Conservation (phyloP, 2,888 invertebrate genomes). For the Tricholauxania praeusta region DNA sequence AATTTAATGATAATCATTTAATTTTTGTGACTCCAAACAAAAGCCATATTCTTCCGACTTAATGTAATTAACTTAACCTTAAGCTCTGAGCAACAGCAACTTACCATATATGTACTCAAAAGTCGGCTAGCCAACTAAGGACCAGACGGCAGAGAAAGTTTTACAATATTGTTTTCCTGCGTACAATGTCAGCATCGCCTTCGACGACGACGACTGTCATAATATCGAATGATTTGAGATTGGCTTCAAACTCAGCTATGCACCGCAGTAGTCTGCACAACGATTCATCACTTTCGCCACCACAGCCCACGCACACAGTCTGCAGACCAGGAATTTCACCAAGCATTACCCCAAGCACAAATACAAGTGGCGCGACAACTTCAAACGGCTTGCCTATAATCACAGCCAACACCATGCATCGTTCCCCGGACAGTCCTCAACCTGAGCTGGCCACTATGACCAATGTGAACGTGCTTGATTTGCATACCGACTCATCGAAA, state of each 20-base stretch:
- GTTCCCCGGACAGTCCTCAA: conserved; percentile 75
- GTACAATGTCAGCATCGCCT: conserved; percentile 61
- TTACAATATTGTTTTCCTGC: conserved; percentile 32
- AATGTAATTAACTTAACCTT: conserved; percentile 10
- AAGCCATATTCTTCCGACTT: conserved; percentile 36
- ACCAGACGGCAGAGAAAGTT: neutral
- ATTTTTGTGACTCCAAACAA: conserved; percentile 34
- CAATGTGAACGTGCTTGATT: conserved; percentile 85
- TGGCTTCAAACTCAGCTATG: conserved; percentile 49
- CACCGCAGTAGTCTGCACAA: conserved; percentile 46
- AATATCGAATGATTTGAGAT: conserved; percentile 62
- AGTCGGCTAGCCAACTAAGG: neutral
- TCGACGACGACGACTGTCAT: conserved; percentile 62
- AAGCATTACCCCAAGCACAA: conserved; percentile 52
- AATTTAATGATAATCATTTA: conserved; percentile 44
- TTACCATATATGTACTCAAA: neutral
- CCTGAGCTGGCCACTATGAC: conserved; percentile 89
- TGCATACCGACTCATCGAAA: conserved; percentile 68
- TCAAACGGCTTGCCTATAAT: conserved; percentile 63
- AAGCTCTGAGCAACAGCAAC: neutral
- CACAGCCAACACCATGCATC: conserved; percentile 63
- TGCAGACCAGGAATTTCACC: conserved; percentile 19
- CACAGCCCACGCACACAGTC: conserved; percentile 24
- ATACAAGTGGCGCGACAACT: conserved; percentile 50
- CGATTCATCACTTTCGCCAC: conserved; percentile 45